Evolutionary conservation across 1,140 invertebrate species (phyloP).

Genomic region (Drosophila lini): DNA sequence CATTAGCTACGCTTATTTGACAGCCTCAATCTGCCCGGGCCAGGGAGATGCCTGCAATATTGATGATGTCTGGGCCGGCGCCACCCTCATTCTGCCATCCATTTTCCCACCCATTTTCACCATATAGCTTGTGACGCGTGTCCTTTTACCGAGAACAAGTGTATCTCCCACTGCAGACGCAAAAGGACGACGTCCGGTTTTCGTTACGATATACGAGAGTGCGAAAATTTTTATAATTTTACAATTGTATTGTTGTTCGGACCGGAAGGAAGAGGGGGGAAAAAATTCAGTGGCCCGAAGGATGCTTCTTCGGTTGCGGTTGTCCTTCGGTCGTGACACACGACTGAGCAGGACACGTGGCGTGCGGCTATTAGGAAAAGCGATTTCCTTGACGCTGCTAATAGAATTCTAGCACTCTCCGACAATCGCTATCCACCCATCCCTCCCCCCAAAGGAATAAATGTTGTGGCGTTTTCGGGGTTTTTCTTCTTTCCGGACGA

Average conservation of each 20-base stretch:
- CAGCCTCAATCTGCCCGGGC: conserved; percentile 48
- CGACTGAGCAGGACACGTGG: conserved; percentile 73
- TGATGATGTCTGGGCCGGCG: conserved; percentile 63
- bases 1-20: conserved; percentile 81
- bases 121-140: conserved; percentile 46
- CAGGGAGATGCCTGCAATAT: conserved; percentile 60
- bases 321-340: conserved; percentile 69
- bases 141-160: conserved; percentile 61
- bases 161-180: conserved; percentile 59
- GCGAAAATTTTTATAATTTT: conserved; percentile 83
- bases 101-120: conserved; percentile 12
- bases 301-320: conserved; percentile 41
- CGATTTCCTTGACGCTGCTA: conserved; percentile 76
- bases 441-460: conserved; percentile 8
- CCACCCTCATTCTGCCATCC: conserved; percentile 2
- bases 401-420: conserved; percentile 60
- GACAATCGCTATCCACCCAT: background rate
- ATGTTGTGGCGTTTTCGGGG: conserved; percentile 57
- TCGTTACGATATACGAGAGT: conserved; percentile 56
- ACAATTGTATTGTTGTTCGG: conserved; percentile 80
- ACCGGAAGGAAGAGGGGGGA: conserved; percentile 14
- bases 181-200: conserved; percentile 58
- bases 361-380: conserved; percentile 68
- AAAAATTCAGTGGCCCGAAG: conserved; percentile 7
- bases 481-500: conserved; percentile 27